Evolutionary conservation across 2,888 invertebrate species (phyloP).

Genomic region (Ectemnius continuus): DNA sequence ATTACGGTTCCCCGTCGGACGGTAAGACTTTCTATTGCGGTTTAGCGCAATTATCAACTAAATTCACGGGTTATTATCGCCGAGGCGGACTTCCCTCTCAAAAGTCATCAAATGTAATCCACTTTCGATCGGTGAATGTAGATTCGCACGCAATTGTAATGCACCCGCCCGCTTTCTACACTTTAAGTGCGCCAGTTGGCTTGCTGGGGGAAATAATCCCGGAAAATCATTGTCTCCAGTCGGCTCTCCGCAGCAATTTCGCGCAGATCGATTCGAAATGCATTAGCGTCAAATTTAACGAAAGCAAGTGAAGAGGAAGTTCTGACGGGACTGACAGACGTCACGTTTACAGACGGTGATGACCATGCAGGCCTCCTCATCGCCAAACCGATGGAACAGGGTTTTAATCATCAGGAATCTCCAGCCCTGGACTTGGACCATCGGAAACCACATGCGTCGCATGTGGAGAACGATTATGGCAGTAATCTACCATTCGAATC

Average conservation of each 20-base stretch:
- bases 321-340: slow-evolving; percentile 70
- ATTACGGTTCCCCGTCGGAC: slow-evolving; percentile 60
- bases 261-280: no score
- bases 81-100: neutral
- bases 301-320: slow-evolving; percentile 26
- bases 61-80: neutral
- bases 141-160: slow-evolving; percentile 7
- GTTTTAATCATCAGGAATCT: slow-evolving; percentile 21
- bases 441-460: slow-evolving; percentile 30
- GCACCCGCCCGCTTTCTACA: neutral
- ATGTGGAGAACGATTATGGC: slow-evolving; percentile 65
- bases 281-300: neutral
- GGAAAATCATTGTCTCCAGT: no score
- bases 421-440: slow-evolving; percentile 32
- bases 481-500: slow-evolving; percentile 50
- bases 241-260: no score
- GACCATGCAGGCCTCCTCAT: slow-evolving; percentile 74
- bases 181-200: no score
- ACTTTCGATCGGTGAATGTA: neutral
- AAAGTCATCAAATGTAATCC: neutral
- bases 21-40: slow-evolving; percentile 54
- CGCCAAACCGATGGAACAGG: slow-evolving; percentile 69
- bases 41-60: neutral
- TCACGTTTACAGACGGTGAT: slow-evolving; percentile 74
- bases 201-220: no score